Conservation (phyloP, 2,797 vertebrate species). For the Xyrichtys novacula region DNA sequence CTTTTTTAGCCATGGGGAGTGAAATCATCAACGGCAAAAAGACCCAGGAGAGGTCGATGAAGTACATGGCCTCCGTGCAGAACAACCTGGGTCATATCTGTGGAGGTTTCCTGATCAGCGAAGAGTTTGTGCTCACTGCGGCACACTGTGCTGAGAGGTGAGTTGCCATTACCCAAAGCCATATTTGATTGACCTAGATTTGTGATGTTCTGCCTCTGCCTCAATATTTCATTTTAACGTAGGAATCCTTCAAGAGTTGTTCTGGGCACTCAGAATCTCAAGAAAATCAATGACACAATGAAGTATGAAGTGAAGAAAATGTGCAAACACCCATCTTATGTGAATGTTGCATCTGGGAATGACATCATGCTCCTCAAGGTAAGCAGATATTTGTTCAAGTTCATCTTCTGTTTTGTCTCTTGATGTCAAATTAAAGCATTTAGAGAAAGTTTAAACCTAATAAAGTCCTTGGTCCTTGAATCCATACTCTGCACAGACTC, state of each 20-base stretch:
- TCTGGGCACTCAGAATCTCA: conserved; percentile 42
- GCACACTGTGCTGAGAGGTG: conserved; percentile 66
- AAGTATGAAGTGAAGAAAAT: conserved; percentile 25
- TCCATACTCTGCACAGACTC: no score
- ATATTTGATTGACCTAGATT: background rate
- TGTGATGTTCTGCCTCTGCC: background rate
- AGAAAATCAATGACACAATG: conserved; percentile 6
- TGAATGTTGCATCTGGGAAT: fast-evolving
- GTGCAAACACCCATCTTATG: conserved; percentile 21
- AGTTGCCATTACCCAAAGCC: conserved; percentile 1
- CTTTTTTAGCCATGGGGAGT: conserved; percentile 30
- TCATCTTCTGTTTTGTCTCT: no score
- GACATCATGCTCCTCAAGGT: conserved; percentile 70
- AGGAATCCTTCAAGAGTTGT: conserved; percentile 33
- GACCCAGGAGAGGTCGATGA: conserved; percentile 21
- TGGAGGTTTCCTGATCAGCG: conserved; percentile 72
- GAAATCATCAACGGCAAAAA: conserved; percentile 46
- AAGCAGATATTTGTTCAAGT: conserved; percentile 1
- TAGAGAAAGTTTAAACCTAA: background rate
- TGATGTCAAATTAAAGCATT: background rate
- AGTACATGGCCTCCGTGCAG: conserved; percentile 78
- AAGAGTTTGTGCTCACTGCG: conserved; percentile 74
- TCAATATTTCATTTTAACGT: background rate
- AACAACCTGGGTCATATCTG: conserved; percentile 33
- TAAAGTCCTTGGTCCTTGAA: no score